Evolutionary conservation across 1,140 invertebrate genomes (phyloP).

Genomic region (Brachionus koreanus): DNA sequence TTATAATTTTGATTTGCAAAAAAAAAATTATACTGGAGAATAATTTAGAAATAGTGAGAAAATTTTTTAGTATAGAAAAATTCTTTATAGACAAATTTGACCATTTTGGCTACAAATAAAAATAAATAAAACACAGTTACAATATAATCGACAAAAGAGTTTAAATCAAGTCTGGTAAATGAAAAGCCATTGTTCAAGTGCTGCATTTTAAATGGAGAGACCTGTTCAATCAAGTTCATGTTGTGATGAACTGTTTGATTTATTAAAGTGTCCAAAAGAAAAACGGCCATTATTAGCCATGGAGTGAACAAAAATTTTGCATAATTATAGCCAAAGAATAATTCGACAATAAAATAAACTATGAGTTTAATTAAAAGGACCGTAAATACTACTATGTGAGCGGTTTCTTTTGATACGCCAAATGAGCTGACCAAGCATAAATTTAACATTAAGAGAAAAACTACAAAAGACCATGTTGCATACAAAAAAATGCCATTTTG

Average conservation of each 20-base stretch:
- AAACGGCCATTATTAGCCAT: neutral
- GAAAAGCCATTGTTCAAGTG: neutral
- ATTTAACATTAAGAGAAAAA: conserved; percentile 25
- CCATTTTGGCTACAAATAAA: conserved; percentile 17
- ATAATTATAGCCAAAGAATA: conserved; percentile 15
- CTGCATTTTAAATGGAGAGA: neutral
- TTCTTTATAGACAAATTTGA: conserved; percentile 28
- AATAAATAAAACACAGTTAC: neutral
- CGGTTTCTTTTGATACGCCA: neutral
- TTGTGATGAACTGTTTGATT: neutral
- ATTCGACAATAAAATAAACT: neutral
- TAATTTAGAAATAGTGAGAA: conserved; percentile 14
- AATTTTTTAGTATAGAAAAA: conserved; percentile 13
- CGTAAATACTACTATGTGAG: neutral
- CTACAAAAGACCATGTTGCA: conserved; percentile 29
- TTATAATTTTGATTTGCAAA: neutral
- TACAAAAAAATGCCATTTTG: conserved; percentile 35
- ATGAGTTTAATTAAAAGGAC: neutral
- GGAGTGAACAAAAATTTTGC: conserved; percentile 35
- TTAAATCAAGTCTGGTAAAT: conserved; percentile 1
- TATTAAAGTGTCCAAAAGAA: conserved; percentile 11
- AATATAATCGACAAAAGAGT: neutral
- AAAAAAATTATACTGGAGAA: conserved; percentile 8
- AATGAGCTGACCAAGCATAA: neutral
- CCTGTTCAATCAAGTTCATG: neutral